Evolutionary conservation across 2,797 vertebrate species (phyloP).

Genomic region (Loriculus beryllinus): DNA sequence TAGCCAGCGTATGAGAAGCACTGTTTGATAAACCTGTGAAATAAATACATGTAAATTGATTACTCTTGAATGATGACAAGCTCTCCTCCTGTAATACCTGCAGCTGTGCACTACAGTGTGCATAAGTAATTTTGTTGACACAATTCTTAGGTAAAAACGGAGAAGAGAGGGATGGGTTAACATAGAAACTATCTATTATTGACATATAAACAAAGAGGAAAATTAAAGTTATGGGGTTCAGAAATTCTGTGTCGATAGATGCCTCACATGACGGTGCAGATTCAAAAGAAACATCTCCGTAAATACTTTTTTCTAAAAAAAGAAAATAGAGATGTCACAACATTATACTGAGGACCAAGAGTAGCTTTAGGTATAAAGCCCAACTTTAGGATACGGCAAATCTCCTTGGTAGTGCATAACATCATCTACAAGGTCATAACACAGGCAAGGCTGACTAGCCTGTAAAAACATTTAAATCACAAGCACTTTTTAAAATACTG

Average conservation of each 20-base stretch:
- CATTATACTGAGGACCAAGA: neutral
- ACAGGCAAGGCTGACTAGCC: neutral
- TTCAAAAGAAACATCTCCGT: neutral
- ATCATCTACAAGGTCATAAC: neutral
- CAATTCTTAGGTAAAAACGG: neutral
- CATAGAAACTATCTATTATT: neutral
- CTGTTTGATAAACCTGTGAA: neutral
- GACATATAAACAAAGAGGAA: neutral
- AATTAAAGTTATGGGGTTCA: neutral
- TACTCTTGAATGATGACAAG: neutral
- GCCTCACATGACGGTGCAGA: neutral
- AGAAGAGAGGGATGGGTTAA: neutral
- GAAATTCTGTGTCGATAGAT: neutral
- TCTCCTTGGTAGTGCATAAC: neutral
- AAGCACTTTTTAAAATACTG: neutral
- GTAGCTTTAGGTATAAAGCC: neutral
- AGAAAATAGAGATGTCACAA: neutral
- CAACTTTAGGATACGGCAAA: neutral
- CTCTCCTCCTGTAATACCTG: neutral
- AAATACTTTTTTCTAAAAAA: neutral
- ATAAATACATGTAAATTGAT: neutral
- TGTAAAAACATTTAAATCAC: neutral
- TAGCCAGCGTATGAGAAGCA: neutral
- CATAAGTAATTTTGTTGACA: neutral
- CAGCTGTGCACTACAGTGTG: neutral